A percentile compares a stretch with the other conserved stretches of the same genome.
Conservation (phyloP, 2,113 vertebrate species). For the Colius striatus region DNA sequence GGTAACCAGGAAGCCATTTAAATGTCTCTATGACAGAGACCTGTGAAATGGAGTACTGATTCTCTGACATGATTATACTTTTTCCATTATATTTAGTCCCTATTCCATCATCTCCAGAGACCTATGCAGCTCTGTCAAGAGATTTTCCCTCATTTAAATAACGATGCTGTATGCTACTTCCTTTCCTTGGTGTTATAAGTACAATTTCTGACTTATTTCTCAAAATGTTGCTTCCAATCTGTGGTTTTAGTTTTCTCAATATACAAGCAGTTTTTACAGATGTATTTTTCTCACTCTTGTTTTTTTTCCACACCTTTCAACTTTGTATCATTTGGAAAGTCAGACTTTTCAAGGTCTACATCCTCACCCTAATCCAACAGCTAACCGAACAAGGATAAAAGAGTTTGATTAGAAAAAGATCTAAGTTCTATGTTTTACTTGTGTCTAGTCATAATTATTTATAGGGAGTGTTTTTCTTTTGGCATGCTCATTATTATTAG, state of each 20-base stretch:
- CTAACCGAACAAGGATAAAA: slow-evolving; percentile 35
- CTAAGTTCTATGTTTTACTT: neutral
- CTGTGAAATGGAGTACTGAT: neutral
- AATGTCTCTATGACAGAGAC: neutral
- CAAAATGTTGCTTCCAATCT: neutral
- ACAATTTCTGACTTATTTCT: neutral
- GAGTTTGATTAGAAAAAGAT: slow-evolving; percentile 32
- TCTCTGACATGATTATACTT: neutral
- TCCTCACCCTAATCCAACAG: neutral
- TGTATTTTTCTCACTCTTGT: neutral
- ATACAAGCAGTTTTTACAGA: neutral
- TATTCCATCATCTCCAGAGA: neutral
- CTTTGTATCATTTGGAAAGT: slow-evolving; percentile 7
- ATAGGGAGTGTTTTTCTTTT: slow-evolving; percentile 49
- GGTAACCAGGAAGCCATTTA: neutral
- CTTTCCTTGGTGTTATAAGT: neutral
- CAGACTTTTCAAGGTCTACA: slow-evolving; percentile 15
- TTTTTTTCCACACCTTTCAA: neutral
- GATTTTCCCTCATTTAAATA: neutral
- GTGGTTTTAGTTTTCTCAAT: neutral
- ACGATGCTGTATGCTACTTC: neutral
- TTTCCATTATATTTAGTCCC: neutral
- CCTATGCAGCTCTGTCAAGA: neutral
- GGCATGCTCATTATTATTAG: slow-evolving; percentile 58
- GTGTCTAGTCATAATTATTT: slow-evolving; percentile 33